A percentile compares a stretch with the other conserved stretches of the same genome.
Evolutionary conservation across 2,797 vertebrate species (phyloP).

Genomic region (Paramormyrops hopkinsi): DNA sequence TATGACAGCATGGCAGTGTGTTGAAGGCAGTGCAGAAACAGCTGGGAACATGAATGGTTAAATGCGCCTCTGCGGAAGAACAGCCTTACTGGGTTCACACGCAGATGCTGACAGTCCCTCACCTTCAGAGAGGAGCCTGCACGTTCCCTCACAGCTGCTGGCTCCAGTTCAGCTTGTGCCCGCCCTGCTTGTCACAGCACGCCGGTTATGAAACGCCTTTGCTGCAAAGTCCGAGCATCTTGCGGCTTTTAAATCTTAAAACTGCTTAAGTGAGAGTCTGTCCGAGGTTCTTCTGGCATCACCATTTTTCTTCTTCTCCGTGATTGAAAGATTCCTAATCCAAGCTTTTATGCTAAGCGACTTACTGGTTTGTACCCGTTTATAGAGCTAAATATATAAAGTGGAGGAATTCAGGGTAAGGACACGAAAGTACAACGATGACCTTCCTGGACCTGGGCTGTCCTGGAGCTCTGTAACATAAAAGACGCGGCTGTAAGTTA

Average conservation of each 20-base stretch:
- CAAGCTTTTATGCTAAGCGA: background rate
- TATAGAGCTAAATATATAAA: constrained; percentile 10
- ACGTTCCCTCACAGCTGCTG: background rate
- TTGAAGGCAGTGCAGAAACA: background rate
- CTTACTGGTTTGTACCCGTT: background rate
- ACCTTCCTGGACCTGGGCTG: background rate
- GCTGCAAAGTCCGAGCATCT: background rate
- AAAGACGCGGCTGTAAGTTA: background rate
- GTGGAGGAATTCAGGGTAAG: background rate
- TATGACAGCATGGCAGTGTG: background rate
- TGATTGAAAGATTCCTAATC: constrained; percentile 1
- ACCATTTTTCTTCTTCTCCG: background rate
- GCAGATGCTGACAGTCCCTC: background rate
- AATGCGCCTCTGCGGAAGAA: background rate
- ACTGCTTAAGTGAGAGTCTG: background rate
- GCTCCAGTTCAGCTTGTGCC: background rate
- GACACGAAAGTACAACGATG: background rate
- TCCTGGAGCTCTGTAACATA: background rate
- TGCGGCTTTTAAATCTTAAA: background rate
- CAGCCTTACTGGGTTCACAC: background rate
- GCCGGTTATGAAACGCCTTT: background rate
- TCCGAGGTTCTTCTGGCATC: background rate
- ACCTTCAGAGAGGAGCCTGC: background rate
- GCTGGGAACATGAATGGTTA: background rate
- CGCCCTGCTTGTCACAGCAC: background rate